Evolutionary conservation across 35 echinoderm and acorn worm species (phyloP).

Genomic region (Strongylocentrotus purpuratus): DNA sequence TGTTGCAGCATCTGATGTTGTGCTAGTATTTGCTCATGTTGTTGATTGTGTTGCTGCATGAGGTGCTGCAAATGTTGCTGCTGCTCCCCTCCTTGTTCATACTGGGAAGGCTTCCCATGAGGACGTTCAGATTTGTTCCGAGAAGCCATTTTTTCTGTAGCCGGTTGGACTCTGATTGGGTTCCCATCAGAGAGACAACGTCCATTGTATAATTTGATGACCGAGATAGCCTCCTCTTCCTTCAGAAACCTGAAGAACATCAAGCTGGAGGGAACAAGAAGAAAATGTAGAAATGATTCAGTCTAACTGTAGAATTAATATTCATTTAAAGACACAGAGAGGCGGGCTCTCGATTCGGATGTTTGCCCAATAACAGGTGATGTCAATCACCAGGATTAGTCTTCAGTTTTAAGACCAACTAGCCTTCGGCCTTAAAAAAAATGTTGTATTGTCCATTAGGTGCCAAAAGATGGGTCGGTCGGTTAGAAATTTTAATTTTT

Average conservation of each 20-base stretch:
- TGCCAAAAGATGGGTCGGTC: too few relatives aligned
- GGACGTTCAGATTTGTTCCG: background rate
- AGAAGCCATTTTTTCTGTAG: background rate
- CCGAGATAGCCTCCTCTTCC: conserved; percentile 13
- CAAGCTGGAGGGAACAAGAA: background rate
- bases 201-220: conserved; percentile 15
- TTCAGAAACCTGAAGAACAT: conserved; percentile 6
- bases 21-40: background rate
- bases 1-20: background rate
- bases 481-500: too few relatives aligned
- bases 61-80: background rate
- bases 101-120: background rate
- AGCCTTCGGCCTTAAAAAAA: too few relatives aligned
- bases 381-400: too few relatives aligned
- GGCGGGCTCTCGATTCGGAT: too few relatives aligned
- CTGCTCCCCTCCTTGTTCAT: background rate
- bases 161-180: background rate
- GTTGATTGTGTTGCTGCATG: background rate
- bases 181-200: background rate
- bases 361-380: too few relatives aligned
- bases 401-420: too few relatives aligned
- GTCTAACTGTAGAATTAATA: background rate
- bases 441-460: too few relatives aligned
- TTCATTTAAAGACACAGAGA: background rate
- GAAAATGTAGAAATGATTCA: background rate